A percentile compares a stretch with the other conserved stretches of the same genome.
These are phyloP conservation scores for Tanytarsus gracilentus DNA, from an alignment of 2,888 invertebrate species.

Conservation along the genomic window DNA sequence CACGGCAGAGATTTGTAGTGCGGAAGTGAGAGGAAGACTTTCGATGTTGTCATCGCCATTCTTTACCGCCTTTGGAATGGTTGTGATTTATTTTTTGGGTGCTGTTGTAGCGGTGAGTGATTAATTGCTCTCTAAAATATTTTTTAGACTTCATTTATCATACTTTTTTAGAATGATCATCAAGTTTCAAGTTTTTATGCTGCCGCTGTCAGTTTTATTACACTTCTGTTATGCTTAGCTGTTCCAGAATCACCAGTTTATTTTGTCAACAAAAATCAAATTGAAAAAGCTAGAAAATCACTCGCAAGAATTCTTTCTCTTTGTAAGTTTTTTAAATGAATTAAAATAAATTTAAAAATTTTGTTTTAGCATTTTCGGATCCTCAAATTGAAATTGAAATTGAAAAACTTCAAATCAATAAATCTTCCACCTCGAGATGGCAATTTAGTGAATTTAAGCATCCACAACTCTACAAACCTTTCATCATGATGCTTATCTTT, in stretches of 20 bases:
- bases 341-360: background rate
- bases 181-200: constrained; percentile 39
- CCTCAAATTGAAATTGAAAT: constrained; percentile 10
- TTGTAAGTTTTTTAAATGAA: background rate
- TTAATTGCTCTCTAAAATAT: background rate
- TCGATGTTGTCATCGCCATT: constrained; percentile 14
- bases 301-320: background rate
- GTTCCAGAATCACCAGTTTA: constrained; percentile 61
- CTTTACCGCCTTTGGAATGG: constrained; percentile 8
- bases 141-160: background rate
- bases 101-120: constrained; percentile 13
- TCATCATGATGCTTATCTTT: constrained; percentile 53
- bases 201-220: constrained; percentile 37
- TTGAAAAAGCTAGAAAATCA: constrained; percentile 51
- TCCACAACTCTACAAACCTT: constrained; percentile 50
- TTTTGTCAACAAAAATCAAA: constrained; percentile 52
- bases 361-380: background rate
- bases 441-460: constrained; percentile 37
- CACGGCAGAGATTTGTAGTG: constrained; percentile 15
- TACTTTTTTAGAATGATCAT: constrained; percentile 36
- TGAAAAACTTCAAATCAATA: background rate
- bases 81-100: constrained; percentile 7
- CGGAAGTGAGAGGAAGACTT: constrained; percentile 2
- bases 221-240: constrained; percentile 45
- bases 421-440: constrained; percentile 24